These are phyloP conservation scores for Entelurus aequoreus DNA, from an alignment of 2,113 vertebrate species.

Conservation along the genomic window DNA sequence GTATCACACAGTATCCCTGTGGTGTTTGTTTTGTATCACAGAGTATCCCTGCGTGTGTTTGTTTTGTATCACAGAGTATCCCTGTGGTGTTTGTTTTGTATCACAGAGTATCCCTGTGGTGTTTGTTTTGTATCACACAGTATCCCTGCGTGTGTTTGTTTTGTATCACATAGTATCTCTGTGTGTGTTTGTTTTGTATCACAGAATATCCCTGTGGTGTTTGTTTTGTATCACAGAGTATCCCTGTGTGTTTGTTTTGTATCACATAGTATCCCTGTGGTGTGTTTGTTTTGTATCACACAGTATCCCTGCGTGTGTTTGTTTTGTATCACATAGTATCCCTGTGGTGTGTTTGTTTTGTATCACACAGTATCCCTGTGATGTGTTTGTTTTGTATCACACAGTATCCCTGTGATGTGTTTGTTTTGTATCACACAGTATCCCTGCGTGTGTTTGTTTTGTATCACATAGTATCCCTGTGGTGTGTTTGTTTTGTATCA, in stretches of 20 bases:
- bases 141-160: constrained; percentile 48
- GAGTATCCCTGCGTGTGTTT: constrained; percentile 75
- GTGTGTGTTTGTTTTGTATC: constrained; percentile 73
- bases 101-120: constrained; percentile 74
- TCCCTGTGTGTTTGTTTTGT: constrained; percentile 43
- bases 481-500: constrained; percentile 57
- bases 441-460: constrained; percentile 63
- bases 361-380: neutral
- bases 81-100: neutral
- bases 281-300: constrained; percentile 62
- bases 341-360: constrained; percentile 44
- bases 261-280: neutral
- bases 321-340: too few species aligned
- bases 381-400: constrained; percentile 52
- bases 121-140: neutral
- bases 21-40: constrained; percentile 65
- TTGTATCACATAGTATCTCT: constrained; percentile 77
- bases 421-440: constrained; percentile 64
- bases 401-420: constrained; percentile 84
- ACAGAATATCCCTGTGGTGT: constrained; percentile 68
- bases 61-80: constrained; percentile 66
- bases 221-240: constrained; percentile 65
- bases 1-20: too few species aligned
- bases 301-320: constrained; percentile 78
- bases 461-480: too few species aligned